These are phyloP conservation scores for Bungarus multicinctus DNA, from an alignment of 2,113 vertebrate genomes.

Conservation along the genomic window DNA sequence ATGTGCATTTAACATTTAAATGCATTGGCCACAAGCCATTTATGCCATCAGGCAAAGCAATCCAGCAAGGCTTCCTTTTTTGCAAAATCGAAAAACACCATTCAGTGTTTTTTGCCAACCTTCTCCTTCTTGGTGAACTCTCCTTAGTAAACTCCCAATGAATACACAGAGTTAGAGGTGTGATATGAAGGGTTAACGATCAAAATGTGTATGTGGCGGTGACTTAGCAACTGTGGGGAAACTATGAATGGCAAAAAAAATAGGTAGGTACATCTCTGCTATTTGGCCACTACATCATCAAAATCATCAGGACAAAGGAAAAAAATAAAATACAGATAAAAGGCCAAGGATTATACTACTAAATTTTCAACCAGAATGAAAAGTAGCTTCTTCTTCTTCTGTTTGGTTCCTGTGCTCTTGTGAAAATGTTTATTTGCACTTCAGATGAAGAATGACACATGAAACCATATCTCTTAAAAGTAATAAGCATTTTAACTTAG, in stretches of 20 bases:
- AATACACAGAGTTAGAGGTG: neutral
- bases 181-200: constrained; percentile 1
- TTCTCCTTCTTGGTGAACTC: neutral
- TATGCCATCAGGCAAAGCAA: neutral
- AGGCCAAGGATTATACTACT: neutral
- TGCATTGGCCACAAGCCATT: neutral
- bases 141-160: accelerated
- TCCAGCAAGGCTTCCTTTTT: neutral
- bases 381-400: neutral
- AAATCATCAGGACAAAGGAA: neutral
- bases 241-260: neutral
- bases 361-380: neutral
- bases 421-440: neutral
- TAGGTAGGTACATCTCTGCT: neutral
- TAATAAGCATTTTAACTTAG: neutral
- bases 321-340: no score
- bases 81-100: neutral
- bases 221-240: neutral
- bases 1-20: neutral
- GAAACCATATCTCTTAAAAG: neutral
- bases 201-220: neutral
- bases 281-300: neutral
- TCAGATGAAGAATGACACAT: neutral
- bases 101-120: neutral
- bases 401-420: neutral